Evolutionary conservation across 2,797 vertebrate genomes (phyloP).

Genomic region (Catamblyrhynchus diadema): DNA sequence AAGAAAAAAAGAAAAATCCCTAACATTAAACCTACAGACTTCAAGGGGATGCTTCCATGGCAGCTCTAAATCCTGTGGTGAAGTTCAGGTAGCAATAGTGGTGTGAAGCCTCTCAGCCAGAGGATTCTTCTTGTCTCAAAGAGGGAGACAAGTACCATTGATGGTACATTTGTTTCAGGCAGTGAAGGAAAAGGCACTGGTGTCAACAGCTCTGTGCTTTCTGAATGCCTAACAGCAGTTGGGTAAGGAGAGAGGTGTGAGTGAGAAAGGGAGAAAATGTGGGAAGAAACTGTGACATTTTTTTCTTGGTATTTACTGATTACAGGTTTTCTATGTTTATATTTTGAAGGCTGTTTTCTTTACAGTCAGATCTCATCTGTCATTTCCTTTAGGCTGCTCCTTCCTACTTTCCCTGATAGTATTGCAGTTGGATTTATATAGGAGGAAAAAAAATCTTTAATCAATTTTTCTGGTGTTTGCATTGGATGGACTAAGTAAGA

Average conservation of each 20-base stretch:
- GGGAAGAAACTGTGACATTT: background rate
- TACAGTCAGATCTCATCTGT: background rate
- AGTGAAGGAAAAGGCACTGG: background rate
- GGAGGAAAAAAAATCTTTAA: background rate
- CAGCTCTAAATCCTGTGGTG: background rate
- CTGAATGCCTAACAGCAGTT: rapidly evolving
- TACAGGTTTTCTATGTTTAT: background rate
- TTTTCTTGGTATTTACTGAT: background rate
- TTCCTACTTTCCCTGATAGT: background rate
- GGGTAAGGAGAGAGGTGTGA: background rate
- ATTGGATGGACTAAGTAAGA: background rate
- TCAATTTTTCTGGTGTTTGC: background rate
- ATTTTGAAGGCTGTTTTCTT: background rate
- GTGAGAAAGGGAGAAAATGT: background rate
- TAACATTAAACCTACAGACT: background rate
- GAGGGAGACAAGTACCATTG: background rate
- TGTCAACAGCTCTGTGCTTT: background rate
- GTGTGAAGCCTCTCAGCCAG: background rate
- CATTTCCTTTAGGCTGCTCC: background rate
- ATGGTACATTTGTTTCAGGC: background rate
- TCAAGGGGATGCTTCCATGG: background rate
- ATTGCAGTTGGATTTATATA: background rate
- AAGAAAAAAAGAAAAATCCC: background rate
- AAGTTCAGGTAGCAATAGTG: background rate
- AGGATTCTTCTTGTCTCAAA: background rate